Evolutionary conservation across 2,888 invertebrate genomes (phyloP), one percentile per base, ranked within the genome.

Genomic region (Leptinotarsa haldemani): DNA sequence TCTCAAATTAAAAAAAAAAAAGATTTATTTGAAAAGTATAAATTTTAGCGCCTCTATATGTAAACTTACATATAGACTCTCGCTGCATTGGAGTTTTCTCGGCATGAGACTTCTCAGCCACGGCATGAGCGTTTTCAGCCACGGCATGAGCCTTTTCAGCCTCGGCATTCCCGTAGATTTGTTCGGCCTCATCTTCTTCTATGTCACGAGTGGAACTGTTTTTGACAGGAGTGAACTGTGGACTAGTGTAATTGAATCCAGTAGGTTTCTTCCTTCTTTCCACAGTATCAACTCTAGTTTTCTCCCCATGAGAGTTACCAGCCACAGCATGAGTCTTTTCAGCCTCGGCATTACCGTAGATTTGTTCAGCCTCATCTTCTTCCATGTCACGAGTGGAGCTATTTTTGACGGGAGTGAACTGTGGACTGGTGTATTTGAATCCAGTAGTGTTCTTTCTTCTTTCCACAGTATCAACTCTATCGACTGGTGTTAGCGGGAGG

Each of bases 21-120:
- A 1, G 30, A 9, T 30, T 30, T 30, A 30, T 30, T 30, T 30
- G 30, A 40, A 40, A 40, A 9, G 9, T 40, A 1, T 40, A 4
- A 50, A 4, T 50, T 4, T 48, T 0, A 50, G 16, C 5, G 50
- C 2, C 5, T 18, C 9, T 40, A 0, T 56, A 22, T 56, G 22
- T 25, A 18, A 46, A 65, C 73, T 73, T 53, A 73, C 73, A 73
- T 22, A 73, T 73, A 13, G 70, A 73, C 52, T 56, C 20, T 9
- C 20, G 15, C 22, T 22, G 20, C 4, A 15, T 13, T 22, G 1
- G 56, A 15, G 56, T 9, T 18, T 56, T 56, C 20, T 56, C 3
- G 13, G 56, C 20, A 20, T 56, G 1, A 18, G 22, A 15, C 56
- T 56, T 18, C 22, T 56, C 53, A 7, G 53, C 67, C 16, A 40